phyloP scores from a whole-genome alignment of 1,140 invertebrate genomes.

The Pseudachorutes palmiensis region DNA sequence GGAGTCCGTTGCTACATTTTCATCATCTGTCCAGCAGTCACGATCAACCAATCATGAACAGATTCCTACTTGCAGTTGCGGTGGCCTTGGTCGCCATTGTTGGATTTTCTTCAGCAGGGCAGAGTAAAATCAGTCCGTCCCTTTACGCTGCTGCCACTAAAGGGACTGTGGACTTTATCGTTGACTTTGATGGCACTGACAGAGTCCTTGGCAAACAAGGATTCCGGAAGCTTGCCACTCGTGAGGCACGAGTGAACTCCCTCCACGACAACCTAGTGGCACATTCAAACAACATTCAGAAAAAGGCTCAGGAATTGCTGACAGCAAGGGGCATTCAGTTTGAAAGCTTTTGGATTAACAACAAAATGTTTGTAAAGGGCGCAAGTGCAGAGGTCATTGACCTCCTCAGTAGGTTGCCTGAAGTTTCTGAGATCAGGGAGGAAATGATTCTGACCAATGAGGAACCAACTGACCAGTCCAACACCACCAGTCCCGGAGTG shows the following conservation, averaged over 20 bases:
- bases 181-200: not conserved
- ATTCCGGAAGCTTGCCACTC: not conserved
- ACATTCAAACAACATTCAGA: not conserved
- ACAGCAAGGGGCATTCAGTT: not conserved
- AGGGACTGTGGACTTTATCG: not conserved
- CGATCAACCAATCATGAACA: not conserved
- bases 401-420: not conserved
- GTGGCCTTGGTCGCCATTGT: not conserved
- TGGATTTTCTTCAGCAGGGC: not conserved
- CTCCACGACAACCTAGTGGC: not conserved
- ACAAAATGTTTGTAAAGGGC: slow-evolving; percentile 1
- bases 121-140: not conserved
- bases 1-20: too few relatives aligned
- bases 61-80: not conserved
- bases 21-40: too few relatives aligned
- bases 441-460: not conserved
- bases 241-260: not conserved
- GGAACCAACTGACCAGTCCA: too few relatives aligned
- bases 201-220: not conserved
- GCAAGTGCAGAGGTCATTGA: not conserved
- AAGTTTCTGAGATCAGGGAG: slow-evolving; percentile 2
- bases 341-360: slow-evolving; percentile 11
- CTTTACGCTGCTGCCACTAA: not conserved
- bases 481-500: not conserved
- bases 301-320: not conserved